These are phyloP conservation scores for Staurois parvus DNA, from an alignment of 2,797 vertebrate genomes.

Conservation along the genomic window DNA sequence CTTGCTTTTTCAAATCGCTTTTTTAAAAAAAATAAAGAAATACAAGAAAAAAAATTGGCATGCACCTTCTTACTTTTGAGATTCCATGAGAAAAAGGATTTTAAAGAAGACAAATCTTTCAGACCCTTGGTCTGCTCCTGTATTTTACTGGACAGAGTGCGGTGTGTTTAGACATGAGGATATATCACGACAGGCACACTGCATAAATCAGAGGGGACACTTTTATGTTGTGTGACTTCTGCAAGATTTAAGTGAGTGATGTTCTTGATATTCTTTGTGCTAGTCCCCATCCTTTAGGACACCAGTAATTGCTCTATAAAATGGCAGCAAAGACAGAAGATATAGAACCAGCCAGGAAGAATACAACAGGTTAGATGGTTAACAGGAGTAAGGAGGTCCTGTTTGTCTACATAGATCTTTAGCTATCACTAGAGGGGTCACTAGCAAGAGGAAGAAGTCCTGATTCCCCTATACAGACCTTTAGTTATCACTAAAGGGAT, in stretches of 20 bases:
- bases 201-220: conserved; percentile 66
- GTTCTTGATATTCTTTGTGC: conserved; percentile 13
- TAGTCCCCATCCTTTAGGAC: conserved; percentile 64
- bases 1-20: too few relatives aligned
- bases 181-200: conserved; percentile 62
- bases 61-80: too few relatives aligned
- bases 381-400: too few relatives aligned
- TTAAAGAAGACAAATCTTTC: not conserved
- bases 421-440: too few relatives aligned
- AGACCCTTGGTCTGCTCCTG: conserved; percentile 7
- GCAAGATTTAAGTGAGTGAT: conserved; percentile 60
- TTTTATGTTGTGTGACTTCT: conserved; percentile 63
- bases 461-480: too few relatives aligned
- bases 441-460: too few relatives aligned
- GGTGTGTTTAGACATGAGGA: conserved; percentile 43
- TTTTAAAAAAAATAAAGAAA: too few relatives aligned
- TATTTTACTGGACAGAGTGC: conserved; percentile 58
- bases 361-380: conserved; percentile 39
- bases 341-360: conserved; percentile 64
- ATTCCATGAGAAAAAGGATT: too few relatives aligned
- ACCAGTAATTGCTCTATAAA: conserved; percentile 61
- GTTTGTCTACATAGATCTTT: too few relatives aligned
- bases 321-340: conserved; percentile 1
- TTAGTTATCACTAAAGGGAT: too few relatives aligned
- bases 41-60: too few relatives aligned